Conservation (phyloP, 2,888 invertebrate species). For the Leucoma salicis region DNA sequence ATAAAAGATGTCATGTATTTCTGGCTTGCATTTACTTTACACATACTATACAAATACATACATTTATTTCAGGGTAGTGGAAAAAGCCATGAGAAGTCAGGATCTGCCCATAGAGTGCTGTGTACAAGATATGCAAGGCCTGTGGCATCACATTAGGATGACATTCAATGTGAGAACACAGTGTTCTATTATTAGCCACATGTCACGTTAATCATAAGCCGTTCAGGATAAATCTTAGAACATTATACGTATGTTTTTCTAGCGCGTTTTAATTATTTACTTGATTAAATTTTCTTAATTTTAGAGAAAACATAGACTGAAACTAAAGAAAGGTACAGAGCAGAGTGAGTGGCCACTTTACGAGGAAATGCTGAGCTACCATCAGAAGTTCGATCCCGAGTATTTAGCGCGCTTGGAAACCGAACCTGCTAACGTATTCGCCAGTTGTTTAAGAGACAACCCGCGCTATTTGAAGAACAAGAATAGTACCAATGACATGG, state of each 20-base stretch:
- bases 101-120: slow-evolving; percentile 68
- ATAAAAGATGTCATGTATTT: too few species aligned
- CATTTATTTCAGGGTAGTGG: slow-evolving; percentile 55
- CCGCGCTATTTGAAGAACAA: slow-evolving; percentile 35
- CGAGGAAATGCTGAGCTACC: slow-evolving; percentile 55
- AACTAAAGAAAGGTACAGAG: slow-evolving; percentile 48
- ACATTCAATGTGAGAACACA: slow-evolving; percentile 70
- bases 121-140: slow-evolving; percentile 67
- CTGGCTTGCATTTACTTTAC: too few species aligned
- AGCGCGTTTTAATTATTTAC: too few species aligned
- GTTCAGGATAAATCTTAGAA: too few species aligned
- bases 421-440: slow-evolving; percentile 36
- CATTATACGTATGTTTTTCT: too few species aligned
- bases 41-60: too few species aligned
- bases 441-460: slow-evolving; percentile 32
- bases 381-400: slow-evolving; percentile 52
- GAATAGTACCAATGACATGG: slow-evolving; percentile 40
- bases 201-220: too few species aligned
- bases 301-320: slow-evolving; percentile 66
- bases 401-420: slow-evolving; percentile 48
- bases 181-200: too few species aligned
- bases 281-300: slow-evolving; percentile 23
- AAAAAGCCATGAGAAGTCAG: slow-evolving; percentile 60
- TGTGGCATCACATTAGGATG: slow-evolving; percentile 68
- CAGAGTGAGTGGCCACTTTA: slow-evolving; percentile 61